These are phyloP conservation scores for Lepidurus packardi DNA, from an alignment of 1,140 invertebrate genomes.

Conservation along the genomic window DNA sequence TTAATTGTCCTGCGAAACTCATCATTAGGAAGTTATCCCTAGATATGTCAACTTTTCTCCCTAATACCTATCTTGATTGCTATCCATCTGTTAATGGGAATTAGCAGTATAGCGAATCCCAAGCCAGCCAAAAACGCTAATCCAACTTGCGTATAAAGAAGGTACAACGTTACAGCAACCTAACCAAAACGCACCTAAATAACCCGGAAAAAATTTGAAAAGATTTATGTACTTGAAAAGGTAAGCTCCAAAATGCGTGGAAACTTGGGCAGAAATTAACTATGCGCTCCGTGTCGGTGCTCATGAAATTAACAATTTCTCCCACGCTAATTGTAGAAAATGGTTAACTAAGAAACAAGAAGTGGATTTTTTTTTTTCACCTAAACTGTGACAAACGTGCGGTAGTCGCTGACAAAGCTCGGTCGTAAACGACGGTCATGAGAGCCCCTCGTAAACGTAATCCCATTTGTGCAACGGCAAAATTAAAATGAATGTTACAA, in stretches of 20 bases:
- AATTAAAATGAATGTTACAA: conserved; percentile 82
- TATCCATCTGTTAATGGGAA: conserved; percentile 89
- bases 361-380: conserved; percentile 36
- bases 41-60: neutral
- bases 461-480: conserved; percentile 73
- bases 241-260: conserved; percentile 94
- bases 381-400: conserved; percentile 43
- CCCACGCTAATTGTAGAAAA: conserved; percentile 59
- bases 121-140: conserved; percentile 85
- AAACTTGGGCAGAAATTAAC: conserved; percentile 93
- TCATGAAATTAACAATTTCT: conserved; percentile 95
- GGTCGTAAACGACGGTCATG: conserved; percentile 78
- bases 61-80: conserved; percentile 75
- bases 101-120: conserved; percentile 74
- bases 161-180: conserved; percentile 70
- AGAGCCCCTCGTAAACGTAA: conserved; percentile 80
- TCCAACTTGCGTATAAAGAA: conserved; percentile 82
- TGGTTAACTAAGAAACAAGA: neutral
- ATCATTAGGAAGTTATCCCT: conserved; percentile 20
- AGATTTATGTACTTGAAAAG: conserved; percentile 65
- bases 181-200: conserved; percentile 46
- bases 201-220: neutral
- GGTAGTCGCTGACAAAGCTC: conserved; percentile 61
- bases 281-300: conserved; percentile 88
- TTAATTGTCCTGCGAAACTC: conserved; percentile 52